A percentile compares a stretch with the other conserved stretches of the same genome.
phyloP scores from a whole-genome alignment of 2,888 invertebrate genomes.

The Orchesellides sinensis region DNA sequence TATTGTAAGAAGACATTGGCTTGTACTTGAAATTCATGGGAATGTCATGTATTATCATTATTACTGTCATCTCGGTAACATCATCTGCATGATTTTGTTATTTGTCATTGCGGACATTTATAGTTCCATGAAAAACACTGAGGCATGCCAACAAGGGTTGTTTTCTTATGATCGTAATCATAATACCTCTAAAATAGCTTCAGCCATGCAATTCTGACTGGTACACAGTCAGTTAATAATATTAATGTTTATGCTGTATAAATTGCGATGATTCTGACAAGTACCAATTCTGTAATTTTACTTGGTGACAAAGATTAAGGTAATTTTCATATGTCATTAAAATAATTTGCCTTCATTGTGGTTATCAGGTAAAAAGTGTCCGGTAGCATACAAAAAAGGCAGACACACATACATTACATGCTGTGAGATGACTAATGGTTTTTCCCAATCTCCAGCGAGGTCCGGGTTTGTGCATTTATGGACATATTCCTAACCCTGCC shows the following conservation, averaged over 20 bases:
- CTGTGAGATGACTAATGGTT: slow-evolving; percentile 2
- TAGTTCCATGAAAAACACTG: slow-evolving; percentile 22
- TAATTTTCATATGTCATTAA: slow-evolving; percentile 1
- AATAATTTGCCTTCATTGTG: not conserved
- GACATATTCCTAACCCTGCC: not conserved
- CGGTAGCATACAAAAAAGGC: not conserved
- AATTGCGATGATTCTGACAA: not conserved
- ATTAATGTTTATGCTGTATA: too few relatives aligned
- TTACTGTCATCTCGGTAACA: slow-evolving; percentile 30
- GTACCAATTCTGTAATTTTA: not conserved
- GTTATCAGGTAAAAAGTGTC: not conserved
- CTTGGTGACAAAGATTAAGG: not conserved
- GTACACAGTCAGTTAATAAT: too few relatives aligned
- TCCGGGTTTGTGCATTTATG: not conserved
- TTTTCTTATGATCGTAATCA: not conserved
- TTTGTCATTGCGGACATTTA: slow-evolving; percentile 27
- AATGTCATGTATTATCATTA: slow-evolving; percentile 43
- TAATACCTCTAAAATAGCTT: too few relatives aligned
- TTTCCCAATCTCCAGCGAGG: not conserved
- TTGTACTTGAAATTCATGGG: slow-evolving; percentile 63
- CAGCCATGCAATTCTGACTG: too few relatives aligned
- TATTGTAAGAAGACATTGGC: slow-evolving; percentile 40
- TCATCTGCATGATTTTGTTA: slow-evolving; percentile 22
- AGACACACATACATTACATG: not conserved
- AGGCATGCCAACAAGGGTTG: not conserved